These are phyloP conservation scores for Lithophane ornitopus DNA, from an alignment of 2,888 invertebrate species.

Conservation along the genomic window DNA sequence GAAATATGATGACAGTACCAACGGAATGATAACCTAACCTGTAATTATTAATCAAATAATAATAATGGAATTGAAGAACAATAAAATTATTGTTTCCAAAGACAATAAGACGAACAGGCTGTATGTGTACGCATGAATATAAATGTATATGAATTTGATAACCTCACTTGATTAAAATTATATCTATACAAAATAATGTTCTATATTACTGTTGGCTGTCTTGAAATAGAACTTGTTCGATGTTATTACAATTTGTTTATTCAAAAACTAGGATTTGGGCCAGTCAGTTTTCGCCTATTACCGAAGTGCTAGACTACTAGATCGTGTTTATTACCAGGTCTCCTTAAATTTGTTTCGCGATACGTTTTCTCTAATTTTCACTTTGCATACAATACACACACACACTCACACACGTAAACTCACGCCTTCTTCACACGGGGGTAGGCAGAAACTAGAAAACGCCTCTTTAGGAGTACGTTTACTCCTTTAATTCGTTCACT, in stretches of 20 bases:
- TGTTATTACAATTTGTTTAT: neutral
- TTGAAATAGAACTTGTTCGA: neutral
- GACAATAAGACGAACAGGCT: constrained; percentile 24
- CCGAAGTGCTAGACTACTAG: neutral
- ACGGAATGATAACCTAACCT: constrained; percentile 20
- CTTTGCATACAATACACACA: constrained; percentile 7
- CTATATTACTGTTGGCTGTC: neutral
- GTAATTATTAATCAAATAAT: constrained; percentile 20
- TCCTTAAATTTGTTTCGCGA: neutral
- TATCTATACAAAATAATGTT: neutral
- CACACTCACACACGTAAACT: neutral
- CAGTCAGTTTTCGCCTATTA: neutral
- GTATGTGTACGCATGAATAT: neutral
- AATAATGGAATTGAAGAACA: constrained; percentile 27
- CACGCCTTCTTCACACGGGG: neutral
- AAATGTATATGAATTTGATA: neutral
- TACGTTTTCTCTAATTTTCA: neutral
- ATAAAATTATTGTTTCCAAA: constrained; percentile 38
- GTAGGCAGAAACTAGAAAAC: neutral
- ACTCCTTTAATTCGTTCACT: neutral
- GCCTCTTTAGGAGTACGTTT: neutral
- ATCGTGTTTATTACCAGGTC: neutral
- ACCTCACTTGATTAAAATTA: neutral
- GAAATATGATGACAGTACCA: neutral
- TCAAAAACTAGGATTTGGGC: neutral